These are phyloP conservation scores for Gymnothorax javanicus DNA, from an alignment of 2,797 vertebrate species.

Conservation along the genomic window DNA sequence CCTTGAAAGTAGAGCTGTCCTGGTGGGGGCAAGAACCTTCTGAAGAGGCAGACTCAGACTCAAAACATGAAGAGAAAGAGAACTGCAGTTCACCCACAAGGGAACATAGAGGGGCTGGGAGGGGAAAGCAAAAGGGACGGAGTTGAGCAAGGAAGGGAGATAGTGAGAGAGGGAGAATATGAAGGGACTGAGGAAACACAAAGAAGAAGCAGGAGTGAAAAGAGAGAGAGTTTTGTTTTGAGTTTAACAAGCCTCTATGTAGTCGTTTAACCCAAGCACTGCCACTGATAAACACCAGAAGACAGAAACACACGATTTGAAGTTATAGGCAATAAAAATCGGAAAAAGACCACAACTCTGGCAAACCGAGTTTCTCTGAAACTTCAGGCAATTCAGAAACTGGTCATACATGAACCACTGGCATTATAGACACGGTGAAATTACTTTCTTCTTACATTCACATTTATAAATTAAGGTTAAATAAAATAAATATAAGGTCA, in stretches of 20 bases:
- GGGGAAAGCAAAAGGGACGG: background rate
- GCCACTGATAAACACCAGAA: background rate
- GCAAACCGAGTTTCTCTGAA: background rate
- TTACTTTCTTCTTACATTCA: background rate
- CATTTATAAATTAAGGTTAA: background rate
- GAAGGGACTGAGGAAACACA: background rate
- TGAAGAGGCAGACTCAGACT: slow-evolving; percentile 34
- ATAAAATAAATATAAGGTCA: too few relatives aligned
- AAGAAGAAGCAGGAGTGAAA: background rate
- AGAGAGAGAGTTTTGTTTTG: background rate
- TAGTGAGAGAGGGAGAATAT: background rate
- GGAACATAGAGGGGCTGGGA: slow-evolving; percentile 17
- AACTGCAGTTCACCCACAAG: slow-evolving; percentile 1
- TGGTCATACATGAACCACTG: background rate
- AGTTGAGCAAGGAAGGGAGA: background rate
- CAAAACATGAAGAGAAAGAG: slow-evolving; percentile 29
- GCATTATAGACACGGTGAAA: background rate
- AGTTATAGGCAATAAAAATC: background rate
- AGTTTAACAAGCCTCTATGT: background rate
- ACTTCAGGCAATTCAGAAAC: background rate
- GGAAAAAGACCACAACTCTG: background rate
- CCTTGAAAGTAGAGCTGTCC: slow-evolving; percentile 33
- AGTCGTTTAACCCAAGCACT: background rate
- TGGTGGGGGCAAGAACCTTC: slow-evolving; percentile 23
- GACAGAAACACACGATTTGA: background rate